phyloP scores from a whole-genome alignment of 2,113 vertebrate genomes.

The Phrynocephalus versicolor region DNA sequence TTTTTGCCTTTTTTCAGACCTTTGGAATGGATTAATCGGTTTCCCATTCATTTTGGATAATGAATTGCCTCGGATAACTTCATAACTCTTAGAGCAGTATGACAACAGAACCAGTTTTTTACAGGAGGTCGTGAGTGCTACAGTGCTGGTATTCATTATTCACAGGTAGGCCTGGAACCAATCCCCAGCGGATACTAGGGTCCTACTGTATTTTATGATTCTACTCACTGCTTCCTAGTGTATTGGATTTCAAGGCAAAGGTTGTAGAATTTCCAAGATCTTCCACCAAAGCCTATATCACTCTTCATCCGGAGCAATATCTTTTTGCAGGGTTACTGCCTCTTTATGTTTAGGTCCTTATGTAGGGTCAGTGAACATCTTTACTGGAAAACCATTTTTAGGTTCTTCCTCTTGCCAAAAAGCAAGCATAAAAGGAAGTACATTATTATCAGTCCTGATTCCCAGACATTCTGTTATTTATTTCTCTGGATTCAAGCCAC shows the following conservation, averaged over 20 bases:
- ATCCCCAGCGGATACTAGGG: too few relatives aligned
- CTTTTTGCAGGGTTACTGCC: constrained; percentile 2
- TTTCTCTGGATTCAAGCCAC: background rate
- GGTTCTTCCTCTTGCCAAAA: constrained; percentile 5
- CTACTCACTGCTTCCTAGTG: background rate
- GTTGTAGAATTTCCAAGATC: background rate
- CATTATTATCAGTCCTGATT: constrained; percentile 22
- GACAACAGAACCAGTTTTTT: too few relatives aligned
- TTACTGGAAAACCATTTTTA: constrained; percentile 25
- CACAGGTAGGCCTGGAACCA: too few relatives aligned
- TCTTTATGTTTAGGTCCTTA: constrained; percentile 18
- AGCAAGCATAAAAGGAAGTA: background rate
- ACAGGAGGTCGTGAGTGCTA: too few relatives aligned
- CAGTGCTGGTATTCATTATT: too few relatives aligned
- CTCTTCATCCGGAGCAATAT: background rate
- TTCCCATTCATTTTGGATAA: too few relatives aligned
- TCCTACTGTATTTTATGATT: too few relatives aligned
- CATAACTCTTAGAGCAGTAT: too few relatives aligned
- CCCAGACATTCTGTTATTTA: constrained; percentile 15
- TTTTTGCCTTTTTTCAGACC: too few relatives aligned
- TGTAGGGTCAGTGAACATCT: background rate
- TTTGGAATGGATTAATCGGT: too few relatives aligned
- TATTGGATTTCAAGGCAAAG: background rate
- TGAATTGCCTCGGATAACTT: too few relatives aligned
- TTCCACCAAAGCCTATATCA: background rate